phyloP scores from a whole-genome alignment of 2,797 vertebrate genomes.

The Ptychadena robeensis region DNA sequence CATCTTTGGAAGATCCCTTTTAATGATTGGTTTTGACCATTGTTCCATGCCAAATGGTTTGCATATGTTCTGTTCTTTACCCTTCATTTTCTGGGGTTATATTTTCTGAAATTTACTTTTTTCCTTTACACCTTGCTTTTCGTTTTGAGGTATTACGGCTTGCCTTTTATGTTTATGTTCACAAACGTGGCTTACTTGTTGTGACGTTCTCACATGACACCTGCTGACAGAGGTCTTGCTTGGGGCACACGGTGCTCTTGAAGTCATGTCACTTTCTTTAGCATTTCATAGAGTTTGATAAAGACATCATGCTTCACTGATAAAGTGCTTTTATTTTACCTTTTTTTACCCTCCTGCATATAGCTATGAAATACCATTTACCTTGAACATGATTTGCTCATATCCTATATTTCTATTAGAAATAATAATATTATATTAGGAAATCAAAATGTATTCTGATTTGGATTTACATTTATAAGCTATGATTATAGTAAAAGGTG shows the following conservation, averaged over 20 bases:
- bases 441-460: too few species aligned
- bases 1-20: too few species aligned
- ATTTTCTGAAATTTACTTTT: background rate
- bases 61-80: background rate
- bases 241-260: slow-evolving; percentile 10
- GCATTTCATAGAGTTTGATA: slow-evolving; percentile 15
- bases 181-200: slow-evolving; percentile 22
- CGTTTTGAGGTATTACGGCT: background rate
- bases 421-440: too few species aligned
- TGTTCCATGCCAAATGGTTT: too few species aligned
- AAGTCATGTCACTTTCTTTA: slow-evolving; percentile 35
- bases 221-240: slow-evolving; percentile 21
- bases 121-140: background rate
- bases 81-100: too few species aligned
- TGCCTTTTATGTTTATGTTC: background rate
- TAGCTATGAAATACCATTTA: too few species aligned
- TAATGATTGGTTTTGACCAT: too few species aligned
- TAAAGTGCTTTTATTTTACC: slow-evolving; percentile 17
- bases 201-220: slow-evolving; percentile 18
- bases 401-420: too few species aligned
- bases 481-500: too few species aligned
- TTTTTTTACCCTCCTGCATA: too few species aligned
- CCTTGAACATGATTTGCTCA: too few species aligned
- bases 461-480: too few species aligned
- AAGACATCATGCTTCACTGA: slow-evolving; percentile 15